phyloP scores from a whole-genome alignment of 2,888 invertebrate species.

The Eupithecia exiguata region DNA sequence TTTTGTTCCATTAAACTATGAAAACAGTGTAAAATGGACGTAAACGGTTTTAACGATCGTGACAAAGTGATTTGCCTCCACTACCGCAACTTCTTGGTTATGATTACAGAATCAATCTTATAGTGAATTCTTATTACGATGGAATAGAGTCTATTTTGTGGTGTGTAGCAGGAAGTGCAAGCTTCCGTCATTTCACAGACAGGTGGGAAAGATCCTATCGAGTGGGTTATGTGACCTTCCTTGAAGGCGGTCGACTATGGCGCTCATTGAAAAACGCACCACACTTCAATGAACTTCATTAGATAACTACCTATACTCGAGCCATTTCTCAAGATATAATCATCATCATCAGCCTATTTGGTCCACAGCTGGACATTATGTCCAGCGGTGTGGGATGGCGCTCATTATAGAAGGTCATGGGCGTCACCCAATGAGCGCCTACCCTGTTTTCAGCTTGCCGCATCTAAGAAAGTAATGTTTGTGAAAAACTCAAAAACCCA shows the following conservation, averaged over 20 bases:
- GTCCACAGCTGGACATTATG: too few relatives aligned
- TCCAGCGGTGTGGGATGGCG: too few relatives aligned
- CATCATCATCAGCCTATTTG: too few relatives aligned
- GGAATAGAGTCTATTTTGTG: constrained; percentile 22
- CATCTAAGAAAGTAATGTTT: too few relatives aligned
- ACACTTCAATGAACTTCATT: neutral
- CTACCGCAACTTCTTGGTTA: constrained; percentile 45
- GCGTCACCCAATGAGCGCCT: too few relatives aligned
- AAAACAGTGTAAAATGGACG: constrained; percentile 53
- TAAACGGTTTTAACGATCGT: constrained; percentile 51
- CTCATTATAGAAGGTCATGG: too few relatives aligned
- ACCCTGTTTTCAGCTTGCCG: too few relatives aligned
- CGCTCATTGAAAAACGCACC: constrained; percentile 11
- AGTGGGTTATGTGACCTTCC: constrained; percentile 46
- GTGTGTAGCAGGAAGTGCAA: constrained; percentile 16
- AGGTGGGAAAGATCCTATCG: constrained; percentile 48
- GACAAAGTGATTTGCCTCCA: constrained; percentile 55
- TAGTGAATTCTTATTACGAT: constrained; percentile 15
- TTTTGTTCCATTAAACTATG: constrained; percentile 25
- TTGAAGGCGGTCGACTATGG: constrained; percentile 37
- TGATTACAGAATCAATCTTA: constrained; percentile 22
- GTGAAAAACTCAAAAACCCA: too few relatives aligned
- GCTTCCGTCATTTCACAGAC: constrained; percentile 42
- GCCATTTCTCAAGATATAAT: too few relatives aligned
- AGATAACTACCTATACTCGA: neutral